Conservation (phyloP, 1,140 invertebrate genomes). For the Lutraria rhynchaena region DNA sequence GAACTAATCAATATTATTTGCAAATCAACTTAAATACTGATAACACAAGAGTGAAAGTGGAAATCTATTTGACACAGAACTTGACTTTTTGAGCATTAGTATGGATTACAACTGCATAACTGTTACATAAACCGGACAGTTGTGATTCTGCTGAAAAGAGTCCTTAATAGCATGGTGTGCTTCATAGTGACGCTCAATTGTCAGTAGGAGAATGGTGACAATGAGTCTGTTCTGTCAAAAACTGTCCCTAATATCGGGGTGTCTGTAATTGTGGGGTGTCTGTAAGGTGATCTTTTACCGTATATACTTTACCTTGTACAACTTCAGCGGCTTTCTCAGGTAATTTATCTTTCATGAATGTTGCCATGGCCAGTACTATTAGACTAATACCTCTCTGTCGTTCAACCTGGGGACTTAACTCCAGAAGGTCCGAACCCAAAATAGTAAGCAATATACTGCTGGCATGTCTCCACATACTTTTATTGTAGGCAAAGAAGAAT, state of each 20-base stretch:
- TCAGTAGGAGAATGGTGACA: background rate
- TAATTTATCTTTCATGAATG: background rate
- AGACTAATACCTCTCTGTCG: background rate
- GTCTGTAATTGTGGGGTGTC: no score
- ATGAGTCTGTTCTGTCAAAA: background rate
- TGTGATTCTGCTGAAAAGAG: background rate
- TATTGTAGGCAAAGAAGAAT: background rate
- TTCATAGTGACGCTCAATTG: background rate
- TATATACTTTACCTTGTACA: constrained; percentile 12
- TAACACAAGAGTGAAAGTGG: no score
- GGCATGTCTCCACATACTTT: background rate
- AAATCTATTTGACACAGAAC: no score
- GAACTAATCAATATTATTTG: no score
- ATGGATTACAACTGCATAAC: background rate
- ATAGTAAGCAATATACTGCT: background rate
- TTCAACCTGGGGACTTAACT: background rate
- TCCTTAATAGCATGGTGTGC: background rate
- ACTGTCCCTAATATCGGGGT: no score
- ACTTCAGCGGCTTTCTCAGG: constrained; percentile 1
- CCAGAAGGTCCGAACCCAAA: background rate
- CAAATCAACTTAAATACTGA: no score
- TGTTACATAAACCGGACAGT: background rate
- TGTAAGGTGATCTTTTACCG: no score
- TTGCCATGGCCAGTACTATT: background rate
- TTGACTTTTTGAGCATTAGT: background rate